Conservation (phyloP, 2,113 vertebrate genomes). For the Callospermophilus lateralis region DNA sequence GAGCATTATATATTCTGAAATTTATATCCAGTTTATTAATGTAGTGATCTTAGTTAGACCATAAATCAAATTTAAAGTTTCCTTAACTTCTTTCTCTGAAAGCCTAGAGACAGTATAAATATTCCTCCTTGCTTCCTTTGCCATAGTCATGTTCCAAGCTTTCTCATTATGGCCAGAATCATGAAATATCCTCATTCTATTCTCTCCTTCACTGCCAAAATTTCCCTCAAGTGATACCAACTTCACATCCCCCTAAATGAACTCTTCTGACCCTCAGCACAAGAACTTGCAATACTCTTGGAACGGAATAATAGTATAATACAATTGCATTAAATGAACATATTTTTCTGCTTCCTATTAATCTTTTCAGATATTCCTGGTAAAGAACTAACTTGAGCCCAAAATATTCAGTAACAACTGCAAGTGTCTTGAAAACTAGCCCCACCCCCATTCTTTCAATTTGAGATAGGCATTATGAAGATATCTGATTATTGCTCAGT, state of each 20-base stretch:
- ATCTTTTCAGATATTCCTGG: background rate
- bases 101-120: background rate
- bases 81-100: background rate
- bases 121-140: background rate
- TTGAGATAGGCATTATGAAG: background rate
- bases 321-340: background rate
- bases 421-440: background rate
- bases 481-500: background rate
- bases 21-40: background rate
- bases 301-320: background rate
- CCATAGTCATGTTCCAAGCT: fast-evolving
- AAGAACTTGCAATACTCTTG: background rate
- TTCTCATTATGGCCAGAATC: background rate
- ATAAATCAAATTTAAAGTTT: background rate
- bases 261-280: background rate
- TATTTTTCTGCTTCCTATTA: background rate
- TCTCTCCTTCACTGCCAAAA: no score
- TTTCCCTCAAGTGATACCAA: background rate
- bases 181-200: background rate
- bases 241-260: background rate
- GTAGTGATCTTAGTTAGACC: background rate
- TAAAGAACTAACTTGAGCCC: background rate
- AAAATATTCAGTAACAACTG: background rate
- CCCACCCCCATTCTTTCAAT: no score
- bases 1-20: background rate